phyloP scores from a whole-genome alignment of 2,797 vertebrate genomes.

The Hydrophis major region DNA sequence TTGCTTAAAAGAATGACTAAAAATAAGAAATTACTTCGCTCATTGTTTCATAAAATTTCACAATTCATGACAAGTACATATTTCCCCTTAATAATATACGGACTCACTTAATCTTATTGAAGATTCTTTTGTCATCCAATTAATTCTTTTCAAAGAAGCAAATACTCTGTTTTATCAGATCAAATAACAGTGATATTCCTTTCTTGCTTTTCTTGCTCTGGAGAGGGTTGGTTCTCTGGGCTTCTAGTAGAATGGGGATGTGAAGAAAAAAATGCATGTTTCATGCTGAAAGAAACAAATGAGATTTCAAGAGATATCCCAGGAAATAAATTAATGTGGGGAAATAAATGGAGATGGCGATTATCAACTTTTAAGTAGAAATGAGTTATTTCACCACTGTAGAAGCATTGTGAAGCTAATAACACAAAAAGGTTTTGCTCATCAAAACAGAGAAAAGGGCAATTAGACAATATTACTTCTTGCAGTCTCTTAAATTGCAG shows the following conservation, averaged over 20 bases:
- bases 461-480: slow-evolving; percentile 27
- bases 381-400: slow-evolving; percentile 50
- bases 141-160: slow-evolving; percentile 6
- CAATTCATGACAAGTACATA: slow-evolving; percentile 24
- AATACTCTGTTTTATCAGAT: slow-evolving; percentile 20
- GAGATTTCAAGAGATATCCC: slow-evolving; percentile 51
- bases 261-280: slow-evolving; percentile 46
- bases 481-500: neutral
- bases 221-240: slow-evolving; percentile 47
- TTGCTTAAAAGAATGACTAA: neutral
- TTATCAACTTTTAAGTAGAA: slow-evolving; percentile 54
- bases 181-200: neutral
- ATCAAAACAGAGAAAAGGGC: slow-evolving; percentile 41
- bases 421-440: slow-evolving; percentile 44
- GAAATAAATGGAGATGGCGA: slow-evolving; percentile 39
- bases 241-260: slow-evolving; percentile 26
- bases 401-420: slow-evolving; percentile 58
- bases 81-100: neutral
- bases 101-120: neutral
- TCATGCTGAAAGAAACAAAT: slow-evolving; percentile 52
- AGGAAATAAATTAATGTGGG: slow-evolving; percentile 49
- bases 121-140: neutral
- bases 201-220: neutral
- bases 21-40: neutral
- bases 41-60: neutral